phyloP scores from a whole-genome alignment of 2,888 invertebrate genomes.

The Agonopterix heracliana region DNA sequence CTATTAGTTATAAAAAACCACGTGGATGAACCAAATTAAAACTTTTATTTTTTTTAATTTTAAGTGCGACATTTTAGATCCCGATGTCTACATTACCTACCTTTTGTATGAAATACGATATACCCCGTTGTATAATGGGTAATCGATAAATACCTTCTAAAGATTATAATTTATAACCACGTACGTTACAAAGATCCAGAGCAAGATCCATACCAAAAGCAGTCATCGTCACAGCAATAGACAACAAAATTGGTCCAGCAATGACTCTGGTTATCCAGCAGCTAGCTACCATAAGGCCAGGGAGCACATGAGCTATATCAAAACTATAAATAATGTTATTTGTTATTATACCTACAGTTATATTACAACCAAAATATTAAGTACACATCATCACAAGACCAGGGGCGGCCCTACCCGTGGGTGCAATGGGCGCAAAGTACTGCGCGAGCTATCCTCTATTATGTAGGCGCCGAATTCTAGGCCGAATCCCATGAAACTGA shows the following conservation, averaged over 20 bases:
- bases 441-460: too few species aligned
- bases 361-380: neutral
- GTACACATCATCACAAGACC: neutral
- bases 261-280: conserved; percentile 43
- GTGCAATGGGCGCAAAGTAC: too few species aligned
- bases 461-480: too few species aligned
- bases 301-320: conserved; percentile 67
- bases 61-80: too few species aligned
- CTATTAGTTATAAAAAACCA: neutral
- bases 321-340: too few species aligned
- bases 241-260: conserved; percentile 54
- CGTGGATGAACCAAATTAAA: too few species aligned
- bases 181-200: conserved; percentile 73
- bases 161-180: conserved; percentile 16
- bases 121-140: too few species aligned
- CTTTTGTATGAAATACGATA: too few species aligned
- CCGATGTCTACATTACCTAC: too few species aligned
- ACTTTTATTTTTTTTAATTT: neutral
- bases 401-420: too few species aligned
- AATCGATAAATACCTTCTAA: neutral
- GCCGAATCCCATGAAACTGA: too few species aligned
- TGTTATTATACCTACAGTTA: conserved; percentile 2
- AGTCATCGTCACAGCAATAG: conserved; percentile 67
- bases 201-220: conserved; percentile 78
- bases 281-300: conserved; percentile 55